Conservation (phyloP, 2,797 vertebrate species). For the Enteromius trimaculatus region DNA sequence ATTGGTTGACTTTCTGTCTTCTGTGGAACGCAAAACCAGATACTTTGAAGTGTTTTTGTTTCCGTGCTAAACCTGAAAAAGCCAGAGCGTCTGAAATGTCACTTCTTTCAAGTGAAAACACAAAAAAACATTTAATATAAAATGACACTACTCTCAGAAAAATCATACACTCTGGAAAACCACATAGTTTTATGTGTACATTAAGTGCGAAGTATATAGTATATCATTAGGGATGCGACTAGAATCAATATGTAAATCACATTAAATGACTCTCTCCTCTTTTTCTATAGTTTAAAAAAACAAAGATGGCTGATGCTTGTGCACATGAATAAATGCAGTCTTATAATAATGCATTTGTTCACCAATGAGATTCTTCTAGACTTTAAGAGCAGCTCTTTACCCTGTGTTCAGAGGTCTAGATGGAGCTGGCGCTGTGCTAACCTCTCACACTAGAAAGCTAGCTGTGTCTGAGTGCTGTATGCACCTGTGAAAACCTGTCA, state of each 20-base stretch:
- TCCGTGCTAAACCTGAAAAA: not conserved
- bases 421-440: not conserved
- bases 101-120: not conserved
- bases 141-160: not conserved
- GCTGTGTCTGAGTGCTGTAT: constrained; percentile 37
- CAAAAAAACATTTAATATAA: not conserved
- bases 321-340: not conserved
- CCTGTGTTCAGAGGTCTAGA: not conserved
- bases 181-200: not conserved
- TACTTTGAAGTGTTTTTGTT: not conserved
- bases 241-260: constrained; percentile 12
- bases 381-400: not conserved
- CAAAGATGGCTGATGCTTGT: constrained; percentile 3
- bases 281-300: constrained; percentile 2
- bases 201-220: not conserved
- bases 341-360: constrained; percentile 9
- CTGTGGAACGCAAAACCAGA: not conserved
- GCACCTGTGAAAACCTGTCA: constrained; percentile 43
- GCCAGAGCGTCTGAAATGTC: not conserved
- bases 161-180: not conserved
- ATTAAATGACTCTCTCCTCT: constrained; percentile 6
- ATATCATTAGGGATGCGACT: not conserved
- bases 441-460: constrained; percentile 5
- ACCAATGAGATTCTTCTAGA: not conserved
- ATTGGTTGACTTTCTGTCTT: not conserved